These are phyloP conservation scores for Rhingia rostrata DNA, from an alignment of 2,888 invertebrate species.

Conservation along the genomic window DNA sequence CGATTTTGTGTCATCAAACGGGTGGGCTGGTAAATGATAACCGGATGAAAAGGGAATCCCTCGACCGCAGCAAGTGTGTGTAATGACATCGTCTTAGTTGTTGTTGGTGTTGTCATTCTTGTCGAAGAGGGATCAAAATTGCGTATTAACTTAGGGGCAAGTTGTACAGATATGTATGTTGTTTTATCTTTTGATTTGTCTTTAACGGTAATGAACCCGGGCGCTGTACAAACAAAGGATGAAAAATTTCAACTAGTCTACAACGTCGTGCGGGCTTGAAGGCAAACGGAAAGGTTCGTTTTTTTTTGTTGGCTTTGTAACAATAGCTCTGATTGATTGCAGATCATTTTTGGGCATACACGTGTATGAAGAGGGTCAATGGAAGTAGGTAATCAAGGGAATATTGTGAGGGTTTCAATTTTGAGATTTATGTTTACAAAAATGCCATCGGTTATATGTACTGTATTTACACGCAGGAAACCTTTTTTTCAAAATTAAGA, in stretches of 20 bases:
- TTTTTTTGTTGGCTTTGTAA: too few species aligned
- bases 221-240: not conserved
- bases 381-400: too few species aligned
- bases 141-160: constrained; percentile 23
- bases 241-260: constrained; percentile 32
- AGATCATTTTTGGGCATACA: too few species aligned
- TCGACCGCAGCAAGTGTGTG: constrained; percentile 26
- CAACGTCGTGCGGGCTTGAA: too few species aligned
- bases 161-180: constrained; percentile 25
- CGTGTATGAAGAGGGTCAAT: too few species aligned
- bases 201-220: constrained; percentile 32
- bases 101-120: constrained; percentile 12
- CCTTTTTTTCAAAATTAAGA: too few species aligned
- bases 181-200: constrained; percentile 43
- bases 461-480: too few species aligned
- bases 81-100: constrained; percentile 16
- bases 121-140: constrained; percentile 16
- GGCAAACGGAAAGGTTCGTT: too few species aligned
- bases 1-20: constrained; percentile 27
- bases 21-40: constrained; percentile 18
- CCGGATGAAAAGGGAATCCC: constrained; percentile 31
- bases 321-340: too few species aligned
- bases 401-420: too few species aligned
- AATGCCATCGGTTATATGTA: too few species aligned
- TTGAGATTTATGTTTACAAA: too few species aligned